Base-by-base conservation (phyloP, 2,888 invertebrate species). In the Unio delphinus region DNA sequence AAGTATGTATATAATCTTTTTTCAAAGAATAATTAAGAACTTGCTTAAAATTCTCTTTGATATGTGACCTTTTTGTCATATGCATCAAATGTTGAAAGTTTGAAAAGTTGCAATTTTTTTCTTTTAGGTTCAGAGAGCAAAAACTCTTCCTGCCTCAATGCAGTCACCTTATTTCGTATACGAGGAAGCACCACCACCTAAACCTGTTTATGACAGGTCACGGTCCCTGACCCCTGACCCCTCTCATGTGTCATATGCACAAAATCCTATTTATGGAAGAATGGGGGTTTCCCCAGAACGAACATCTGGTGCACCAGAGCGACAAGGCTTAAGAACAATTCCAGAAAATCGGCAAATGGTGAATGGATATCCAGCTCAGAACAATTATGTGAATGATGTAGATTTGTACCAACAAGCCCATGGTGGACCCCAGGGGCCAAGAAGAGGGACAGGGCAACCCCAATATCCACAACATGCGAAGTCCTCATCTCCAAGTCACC, bases 171-270 rank as follows among this genome's bases (percentile, higher is more conserved):
- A 77, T 17, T 79, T 75, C 64, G 73, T 75, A 68, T 73, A 74
- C 66, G 73, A 77, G 72, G 77, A 77, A 23, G 72, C 75, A 65
- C 71, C 75, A 60, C 77, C 77, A 23, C 70, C 73, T 45, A 77
- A 80, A 68, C 75, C 74, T 28, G 77, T 75, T 65, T 75, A 78
- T 73, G 79, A 77, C 64, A 79, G 83, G 73, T 83, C 84, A 72
- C 79, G 83, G 75, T 81, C 86, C 75, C 70, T 81, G 60, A 83
- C 86, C 15, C 82, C 84, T 34, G 86, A 86, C 67, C 80, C 80
- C 74, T 4, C 76, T 76, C 55, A 79, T 70, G 69, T 76, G 80
- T 69, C 76, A 58, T 70, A 80, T 82, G 69, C 82, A 79, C 74
- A 82, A 80, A 66, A 85, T 80, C 71, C 85, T 75, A 71, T 82